Evolutionary conservation across 2,797 vertebrate species (phyloP).

Genomic region (Tapera naevia): DNA sequence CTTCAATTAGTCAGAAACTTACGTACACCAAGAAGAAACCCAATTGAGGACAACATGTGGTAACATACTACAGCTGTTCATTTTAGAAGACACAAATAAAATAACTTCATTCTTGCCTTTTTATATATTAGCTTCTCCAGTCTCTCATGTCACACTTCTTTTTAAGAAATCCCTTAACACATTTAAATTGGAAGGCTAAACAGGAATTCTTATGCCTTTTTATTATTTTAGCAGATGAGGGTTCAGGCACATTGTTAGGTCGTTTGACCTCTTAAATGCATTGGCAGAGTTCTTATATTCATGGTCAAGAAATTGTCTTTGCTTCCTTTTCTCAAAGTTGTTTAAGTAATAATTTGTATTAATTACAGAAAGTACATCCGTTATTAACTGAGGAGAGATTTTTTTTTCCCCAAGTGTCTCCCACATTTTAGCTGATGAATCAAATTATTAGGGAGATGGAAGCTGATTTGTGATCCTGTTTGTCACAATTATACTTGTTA

Average conservation of each 20-base stretch:
- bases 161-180: constrained; percentile 21
- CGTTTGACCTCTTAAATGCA: constrained; percentile 56
- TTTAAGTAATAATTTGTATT: constrained; percentile 10
- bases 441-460: neutral
- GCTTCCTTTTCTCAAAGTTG: constrained; percentile 9
- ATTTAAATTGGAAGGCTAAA: neutral
- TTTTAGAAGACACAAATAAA: neutral
- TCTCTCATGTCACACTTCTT: neutral
- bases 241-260: constrained; percentile 33
- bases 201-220: neutral
- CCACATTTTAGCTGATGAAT: neutral
- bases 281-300: constrained; percentile 27
- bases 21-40: neutral
- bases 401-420: neutral
- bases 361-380: neutral
- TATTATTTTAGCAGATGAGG: constrained; percentile 57
- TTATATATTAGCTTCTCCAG: neutral
- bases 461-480: neutral
- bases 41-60: neutral
- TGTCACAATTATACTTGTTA: neutral
- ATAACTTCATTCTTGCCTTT: neutral
- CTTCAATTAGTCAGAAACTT: neutral
- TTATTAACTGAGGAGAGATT: neutral
- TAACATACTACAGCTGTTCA: neutral
- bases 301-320: constrained; percentile 18